phyloP scores from a whole-genome alignment of 2,888 invertebrate species.

The Carabus problematicus region DNA sequence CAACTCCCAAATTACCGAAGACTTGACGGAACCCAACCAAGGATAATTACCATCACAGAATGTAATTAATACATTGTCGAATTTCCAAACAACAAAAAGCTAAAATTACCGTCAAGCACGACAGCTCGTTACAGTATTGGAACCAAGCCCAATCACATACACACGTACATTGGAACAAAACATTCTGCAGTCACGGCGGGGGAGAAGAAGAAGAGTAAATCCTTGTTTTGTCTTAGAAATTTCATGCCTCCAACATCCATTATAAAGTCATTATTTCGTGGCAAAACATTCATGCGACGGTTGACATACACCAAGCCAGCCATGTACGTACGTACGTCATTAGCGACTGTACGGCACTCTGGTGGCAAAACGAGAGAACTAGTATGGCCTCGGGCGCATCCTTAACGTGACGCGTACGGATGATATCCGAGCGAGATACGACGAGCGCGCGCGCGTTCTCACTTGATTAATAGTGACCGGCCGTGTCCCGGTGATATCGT shows the following conservation, averaged over 20 bases:
- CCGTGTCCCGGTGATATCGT: neutral
- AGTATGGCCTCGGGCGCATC: neutral
- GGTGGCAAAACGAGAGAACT: neutral
- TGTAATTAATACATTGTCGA: slow-evolving; percentile 35
- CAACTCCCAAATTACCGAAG: too few species aligned
- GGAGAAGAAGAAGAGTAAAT: slow-evolving; percentile 18
- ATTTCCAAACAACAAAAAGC: slow-evolving; percentile 35
- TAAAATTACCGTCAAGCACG: slow-evolving; percentile 27
- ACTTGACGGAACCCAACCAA: neutral
- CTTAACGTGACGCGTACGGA: neutral
- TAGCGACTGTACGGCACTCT: neutral
- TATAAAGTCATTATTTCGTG: slow-evolving; percentile 52
- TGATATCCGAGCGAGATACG: neutral
- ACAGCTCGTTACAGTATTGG: slow-evolving; percentile 20
- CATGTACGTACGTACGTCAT: slow-evolving; percentile 8
- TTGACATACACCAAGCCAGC: slow-evolving; percentile 16
- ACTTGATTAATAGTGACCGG: slow-evolving; percentile 1
- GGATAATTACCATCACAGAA: slow-evolving; percentile 18
- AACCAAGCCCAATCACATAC: neutral
- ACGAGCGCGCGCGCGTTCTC: neutral
- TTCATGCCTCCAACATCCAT: slow-evolving; percentile 50
- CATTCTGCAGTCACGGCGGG: slow-evolving; percentile 11
- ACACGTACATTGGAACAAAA: slow-evolving; percentile 23
- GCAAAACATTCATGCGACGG: slow-evolving; percentile 50
- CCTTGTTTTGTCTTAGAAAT: slow-evolving; percentile 40